phyloP scores from a whole-genome alignment of 2,888 invertebrate species.

The Galeopsomyia nigrocyanea region DNA sequence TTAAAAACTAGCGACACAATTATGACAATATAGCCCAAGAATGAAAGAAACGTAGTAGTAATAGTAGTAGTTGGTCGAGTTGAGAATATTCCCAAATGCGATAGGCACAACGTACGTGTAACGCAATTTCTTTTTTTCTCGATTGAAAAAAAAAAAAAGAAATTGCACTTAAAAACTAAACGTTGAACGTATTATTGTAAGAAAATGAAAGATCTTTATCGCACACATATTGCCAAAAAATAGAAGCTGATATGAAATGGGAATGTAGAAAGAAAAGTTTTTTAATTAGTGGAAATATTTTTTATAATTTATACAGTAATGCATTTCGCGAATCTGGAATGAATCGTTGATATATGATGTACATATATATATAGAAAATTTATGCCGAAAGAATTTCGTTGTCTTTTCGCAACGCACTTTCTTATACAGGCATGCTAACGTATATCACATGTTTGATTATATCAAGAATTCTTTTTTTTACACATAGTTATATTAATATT shows the following conservation, averaged over 20 bases:
- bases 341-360: no score
- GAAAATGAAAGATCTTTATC: conserved; percentile 5
- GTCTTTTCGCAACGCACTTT: no score
- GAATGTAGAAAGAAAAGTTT: conserved; percentile 42
- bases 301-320: background rate
- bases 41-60: conserved; percentile 25
- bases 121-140: conserved; percentile 4
- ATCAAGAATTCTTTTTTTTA: conserved; percentile 1
- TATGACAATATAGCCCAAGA: conserved; percentile 36
- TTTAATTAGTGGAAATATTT: conserved; percentile 35
- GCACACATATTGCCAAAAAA: background rate
- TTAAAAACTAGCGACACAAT: conserved; percentile 41
- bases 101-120: conserved; percentile 25
- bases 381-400: no score
- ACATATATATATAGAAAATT: no score
- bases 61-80: conserved; percentile 6
- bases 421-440: no score
- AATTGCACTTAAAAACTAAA: conserved; percentile 27
- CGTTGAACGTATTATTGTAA: conserved; percentile 17
- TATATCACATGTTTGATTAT: conserved; percentile 17
- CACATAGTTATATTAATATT: conserved; percentile 25
- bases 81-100: conserved; percentile 20
- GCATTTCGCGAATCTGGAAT: no score
- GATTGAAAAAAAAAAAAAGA: conserved; percentile 14
- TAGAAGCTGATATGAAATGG: conserved; percentile 29